These are phyloP conservation scores for Carlito syrichta DNA, from an alignment of 2,113 vertebrate species.

Conservation along the genomic window DNA sequence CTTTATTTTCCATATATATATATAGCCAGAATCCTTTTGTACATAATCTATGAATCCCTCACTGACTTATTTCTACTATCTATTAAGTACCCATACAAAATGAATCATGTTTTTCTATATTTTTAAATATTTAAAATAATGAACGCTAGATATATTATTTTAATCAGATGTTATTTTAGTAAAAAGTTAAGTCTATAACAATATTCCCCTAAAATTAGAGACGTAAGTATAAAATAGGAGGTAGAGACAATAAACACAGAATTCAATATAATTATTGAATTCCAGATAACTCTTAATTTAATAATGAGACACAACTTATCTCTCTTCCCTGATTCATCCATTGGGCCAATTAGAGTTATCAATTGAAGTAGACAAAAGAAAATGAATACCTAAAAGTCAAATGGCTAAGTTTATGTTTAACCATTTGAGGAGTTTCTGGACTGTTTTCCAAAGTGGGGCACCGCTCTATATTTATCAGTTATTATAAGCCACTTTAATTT, in stretches of 20 bases:
- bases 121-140: constrained; percentile 24
- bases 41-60: no score
- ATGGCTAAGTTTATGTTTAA: background rate
- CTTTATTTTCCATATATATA: no score
- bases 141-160: background rate
- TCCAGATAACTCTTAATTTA: background rate
- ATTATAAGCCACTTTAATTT: background rate
- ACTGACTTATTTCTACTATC: no score
- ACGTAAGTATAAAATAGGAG: background rate
- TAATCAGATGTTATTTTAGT: background rate
- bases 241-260: constrained; percentile 2
- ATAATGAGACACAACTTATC: background rate
- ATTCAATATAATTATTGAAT: background rate
- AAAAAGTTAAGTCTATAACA: background rate
- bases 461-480: background rate
- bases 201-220: background rate
- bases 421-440: background rate
- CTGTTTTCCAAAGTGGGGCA: background rate
- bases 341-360: background rate
- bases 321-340: background rate
- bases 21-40: no score
- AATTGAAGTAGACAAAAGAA: background rate
- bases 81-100: no score
- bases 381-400: background rate
- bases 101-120: background rate